Percentiles rank a stretch among this genome's conserved stretches.
phyloP scores from a whole-genome alignment of 2,113 vertebrate genomes.

The Prunella fulvescens region DNA sequence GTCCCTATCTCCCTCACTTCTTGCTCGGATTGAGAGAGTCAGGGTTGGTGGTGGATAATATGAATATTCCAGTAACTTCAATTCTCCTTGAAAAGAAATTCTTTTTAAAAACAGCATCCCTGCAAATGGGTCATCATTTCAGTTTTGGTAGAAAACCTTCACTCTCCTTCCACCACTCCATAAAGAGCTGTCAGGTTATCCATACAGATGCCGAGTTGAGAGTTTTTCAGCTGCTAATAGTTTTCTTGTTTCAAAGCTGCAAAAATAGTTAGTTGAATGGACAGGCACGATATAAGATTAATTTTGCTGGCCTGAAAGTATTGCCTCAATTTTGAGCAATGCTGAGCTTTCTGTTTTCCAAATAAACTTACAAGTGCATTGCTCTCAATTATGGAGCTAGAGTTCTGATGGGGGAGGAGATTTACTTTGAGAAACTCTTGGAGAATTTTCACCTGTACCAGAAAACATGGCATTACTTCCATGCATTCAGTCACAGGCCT shows the following conservation, averaged over 20 bases:
- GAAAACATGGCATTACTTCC: neutral
- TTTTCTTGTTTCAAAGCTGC: constrained; percentile 25
- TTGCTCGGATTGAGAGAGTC: neutral
- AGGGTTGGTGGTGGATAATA: constrained; percentile 20
- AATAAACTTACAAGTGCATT: neutral
- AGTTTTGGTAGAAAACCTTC: constrained; percentile 15
- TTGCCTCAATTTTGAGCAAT: neutral
- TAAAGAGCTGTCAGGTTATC: constrained; percentile 5
- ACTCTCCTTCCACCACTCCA: neutral
- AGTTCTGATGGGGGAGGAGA: neutral
- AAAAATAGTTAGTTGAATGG: constrained; percentile 6
- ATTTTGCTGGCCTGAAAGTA: neutral
- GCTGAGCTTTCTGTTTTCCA: constrained; percentile 5
- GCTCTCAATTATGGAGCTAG: neutral
- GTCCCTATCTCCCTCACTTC: constrained; percentile 23
- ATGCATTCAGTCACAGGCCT: neutral
- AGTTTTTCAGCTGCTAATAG: constrained; percentile 35
- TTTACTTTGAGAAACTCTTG: neutral
- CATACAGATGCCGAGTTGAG: constrained; percentile 12
- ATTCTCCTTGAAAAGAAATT: constrained; percentile 36
- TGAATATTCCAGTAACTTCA: constrained; percentile 10
- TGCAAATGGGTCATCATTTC: constrained; percentile 24
- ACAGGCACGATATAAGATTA: neutral
- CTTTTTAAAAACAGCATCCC: constrained; percentile 12
- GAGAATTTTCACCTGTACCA: neutral